Conservation (phyloP, 1,140 invertebrate species). For the Ericerus pela region DNA sequence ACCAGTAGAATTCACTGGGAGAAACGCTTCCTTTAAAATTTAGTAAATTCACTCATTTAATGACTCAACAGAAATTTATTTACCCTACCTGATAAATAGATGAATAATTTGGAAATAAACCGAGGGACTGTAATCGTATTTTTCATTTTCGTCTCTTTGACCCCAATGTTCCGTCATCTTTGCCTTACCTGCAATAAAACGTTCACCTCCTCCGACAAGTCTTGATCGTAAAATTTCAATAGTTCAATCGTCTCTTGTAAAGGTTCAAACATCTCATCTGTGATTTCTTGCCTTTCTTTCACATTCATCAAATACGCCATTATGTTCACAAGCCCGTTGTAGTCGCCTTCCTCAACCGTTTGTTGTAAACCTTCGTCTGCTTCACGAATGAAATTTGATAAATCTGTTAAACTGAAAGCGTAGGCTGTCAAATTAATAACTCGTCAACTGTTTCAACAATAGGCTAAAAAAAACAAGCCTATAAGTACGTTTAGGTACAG, state of each 20-base stretch:
- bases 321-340: slow-evolving; percentile 56
- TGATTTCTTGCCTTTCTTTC: slow-evolving; percentile 57
- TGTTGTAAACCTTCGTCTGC: slow-evolving; percentile 60
- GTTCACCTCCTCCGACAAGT: slow-evolving; percentile 74
- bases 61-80: too few species aligned
- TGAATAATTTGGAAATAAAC: neutral
- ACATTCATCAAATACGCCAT: slow-evolving; percentile 72
- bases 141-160: neutral
- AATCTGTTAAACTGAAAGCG: slow-evolving; percentile 33
- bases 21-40: too few species aligned
- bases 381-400: slow-evolving; percentile 41
- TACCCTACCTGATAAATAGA: too few species aligned
- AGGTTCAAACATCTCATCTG: slow-evolving; percentile 88
- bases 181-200: slow-evolving; percentile 47
- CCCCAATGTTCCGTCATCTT: neutral
- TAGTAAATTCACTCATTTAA: too few species aligned
- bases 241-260: slow-evolving; percentile 73
- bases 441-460: neutral
- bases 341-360: slow-evolving; percentile 64
- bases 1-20: too few species aligned
- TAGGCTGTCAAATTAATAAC: neutral
- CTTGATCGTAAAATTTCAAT: slow-evolving; percentile 72
- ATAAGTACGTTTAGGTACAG: neutral
- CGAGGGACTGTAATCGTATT: neutral
- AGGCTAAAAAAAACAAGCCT: neutral